phyloP scores from a whole-genome alignment of 2,113 vertebrate genomes.

The Pleuronectes platessa region DNA sequence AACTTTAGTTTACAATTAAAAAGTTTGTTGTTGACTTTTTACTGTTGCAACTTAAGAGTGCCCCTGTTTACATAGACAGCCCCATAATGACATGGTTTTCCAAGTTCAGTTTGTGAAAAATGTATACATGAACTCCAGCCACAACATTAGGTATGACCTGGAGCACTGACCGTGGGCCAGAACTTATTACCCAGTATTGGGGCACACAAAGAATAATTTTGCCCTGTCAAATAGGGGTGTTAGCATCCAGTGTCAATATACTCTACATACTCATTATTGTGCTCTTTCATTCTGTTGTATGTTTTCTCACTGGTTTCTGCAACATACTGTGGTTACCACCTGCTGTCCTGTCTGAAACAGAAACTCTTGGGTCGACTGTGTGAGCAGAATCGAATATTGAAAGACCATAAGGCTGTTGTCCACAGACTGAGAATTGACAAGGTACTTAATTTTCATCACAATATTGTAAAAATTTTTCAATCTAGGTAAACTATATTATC shows the following conservation, averaged over 20 bases:
- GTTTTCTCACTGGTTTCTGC: not conserved
- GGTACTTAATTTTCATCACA: slow-evolving; percentile 72
- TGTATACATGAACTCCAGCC: not conserved
- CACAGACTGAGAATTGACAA: slow-evolving; percentile 94
- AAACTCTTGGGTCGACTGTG: slow-evolving; percentile 94
- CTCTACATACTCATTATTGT: not conserved
- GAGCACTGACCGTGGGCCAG: too few relatives aligned
- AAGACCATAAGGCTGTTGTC: slow-evolving; percentile 91
- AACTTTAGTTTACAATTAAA: too few relatives aligned
- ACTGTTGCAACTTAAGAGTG: not conserved
- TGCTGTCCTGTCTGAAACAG: slow-evolving; percentile 68
- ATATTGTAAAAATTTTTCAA: not conserved
- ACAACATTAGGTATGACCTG: too few relatives aligned
- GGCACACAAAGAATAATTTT: too few relatives aligned
- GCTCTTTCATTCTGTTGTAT: not conserved
- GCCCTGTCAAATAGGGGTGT: too few relatives aligned
- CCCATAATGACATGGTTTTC: not conserved
- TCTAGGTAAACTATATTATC: too few relatives aligned
- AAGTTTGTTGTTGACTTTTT: not conserved
- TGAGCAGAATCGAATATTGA: slow-evolving; percentile 91
- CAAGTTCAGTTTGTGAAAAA: not conserved
- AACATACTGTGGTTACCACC: not conserved
- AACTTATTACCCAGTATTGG: too few relatives aligned
- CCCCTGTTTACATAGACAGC: not conserved
- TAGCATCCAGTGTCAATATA: not conserved